Evolutionary conservation across 2,797 vertebrate genomes (phyloP).

Genomic region (Liparis tanakae): DNA sequence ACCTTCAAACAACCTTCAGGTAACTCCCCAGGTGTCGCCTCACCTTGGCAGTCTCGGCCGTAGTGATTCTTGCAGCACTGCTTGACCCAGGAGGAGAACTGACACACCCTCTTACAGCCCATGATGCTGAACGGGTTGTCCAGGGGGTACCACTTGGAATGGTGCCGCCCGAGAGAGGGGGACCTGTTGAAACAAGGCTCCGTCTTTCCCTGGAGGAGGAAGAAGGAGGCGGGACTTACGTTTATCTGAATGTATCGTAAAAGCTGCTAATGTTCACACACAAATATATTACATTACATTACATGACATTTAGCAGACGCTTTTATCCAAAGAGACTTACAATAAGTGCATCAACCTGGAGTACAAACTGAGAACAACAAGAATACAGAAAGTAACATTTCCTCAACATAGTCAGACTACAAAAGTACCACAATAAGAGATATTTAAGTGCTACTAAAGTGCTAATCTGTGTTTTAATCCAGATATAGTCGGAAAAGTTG

Average conservation of each 20-base stretch:
- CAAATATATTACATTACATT: too few relatives aligned
- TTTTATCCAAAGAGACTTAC: too few relatives aligned
- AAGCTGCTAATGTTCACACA: background rate
- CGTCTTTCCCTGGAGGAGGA: slow-evolving; percentile 47
- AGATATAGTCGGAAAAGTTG: too few relatives aligned
- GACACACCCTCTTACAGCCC: slow-evolving; percentile 85
- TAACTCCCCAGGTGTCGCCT: slow-evolving; percentile 10
- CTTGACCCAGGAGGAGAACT: slow-evolving; percentile 77
- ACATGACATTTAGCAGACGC: too few relatives aligned
- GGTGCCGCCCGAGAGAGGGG: accelerated
- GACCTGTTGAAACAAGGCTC: background rate
- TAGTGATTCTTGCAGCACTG: slow-evolving; percentile 94
- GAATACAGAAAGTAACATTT: too few relatives aligned
- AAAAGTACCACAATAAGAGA: too few relatives aligned
- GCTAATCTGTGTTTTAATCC: too few relatives aligned
- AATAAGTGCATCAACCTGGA: too few relatives aligned
- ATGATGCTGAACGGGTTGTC: accelerated
- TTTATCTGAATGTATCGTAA: background rate
- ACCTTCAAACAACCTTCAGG: too few relatives aligned
- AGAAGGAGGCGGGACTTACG: background rate
- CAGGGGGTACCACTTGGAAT: background rate
- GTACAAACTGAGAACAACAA: too few relatives aligned
- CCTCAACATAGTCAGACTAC: too few relatives aligned
- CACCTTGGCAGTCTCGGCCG: slow-evolving; percentile 89
- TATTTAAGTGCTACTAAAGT: too few relatives aligned